A percentile compares a stretch with the other conserved stretches of the same genome.
Evolutionary conservation across 2,797 vertebrate genomes (phyloP).

Genomic region (Potorous gilbertii): DNA sequence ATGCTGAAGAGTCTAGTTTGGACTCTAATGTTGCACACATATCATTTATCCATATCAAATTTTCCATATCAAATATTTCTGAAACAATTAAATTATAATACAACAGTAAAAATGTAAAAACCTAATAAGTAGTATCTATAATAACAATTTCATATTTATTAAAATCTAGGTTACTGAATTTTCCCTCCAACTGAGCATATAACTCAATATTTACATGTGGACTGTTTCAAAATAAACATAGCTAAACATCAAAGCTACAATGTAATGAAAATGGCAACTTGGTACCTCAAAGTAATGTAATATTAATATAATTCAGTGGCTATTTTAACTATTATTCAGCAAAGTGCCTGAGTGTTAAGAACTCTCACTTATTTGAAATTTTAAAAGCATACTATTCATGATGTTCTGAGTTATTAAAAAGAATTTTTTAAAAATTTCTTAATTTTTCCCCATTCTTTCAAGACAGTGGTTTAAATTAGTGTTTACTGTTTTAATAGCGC

Average conservation of each 20-base stretch:
- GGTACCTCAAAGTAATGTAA: not conserved
- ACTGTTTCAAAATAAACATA: not conserved
- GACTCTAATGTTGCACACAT: not conserved
- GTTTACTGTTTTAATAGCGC: not conserved
- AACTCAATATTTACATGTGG: not conserved
- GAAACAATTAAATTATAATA: not conserved
- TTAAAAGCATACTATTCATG: not conserved
- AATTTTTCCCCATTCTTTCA: not conserved
- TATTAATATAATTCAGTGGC: not conserved
- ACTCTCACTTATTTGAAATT: not conserved
- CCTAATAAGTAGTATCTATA: not conserved
- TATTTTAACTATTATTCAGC: not conserved
- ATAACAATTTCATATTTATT: not conserved
- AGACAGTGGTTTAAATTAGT: not conserved
- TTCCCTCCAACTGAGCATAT: not conserved
- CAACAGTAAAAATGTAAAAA: not conserved
- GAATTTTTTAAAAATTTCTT: not conserved
- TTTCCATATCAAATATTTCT: not conserved
- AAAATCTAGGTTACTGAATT: not conserved
- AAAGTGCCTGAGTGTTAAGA: not conserved
- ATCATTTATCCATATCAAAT: not conserved
- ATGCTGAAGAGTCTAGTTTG: not conserved
- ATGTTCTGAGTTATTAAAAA: not conserved
- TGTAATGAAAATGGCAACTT: not conserved
- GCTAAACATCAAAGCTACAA: not conserved